Evolutionary conservation across 2,888 invertebrate genomes (phyloP).

Genomic region (Agrotis ipsilon): DNA sequence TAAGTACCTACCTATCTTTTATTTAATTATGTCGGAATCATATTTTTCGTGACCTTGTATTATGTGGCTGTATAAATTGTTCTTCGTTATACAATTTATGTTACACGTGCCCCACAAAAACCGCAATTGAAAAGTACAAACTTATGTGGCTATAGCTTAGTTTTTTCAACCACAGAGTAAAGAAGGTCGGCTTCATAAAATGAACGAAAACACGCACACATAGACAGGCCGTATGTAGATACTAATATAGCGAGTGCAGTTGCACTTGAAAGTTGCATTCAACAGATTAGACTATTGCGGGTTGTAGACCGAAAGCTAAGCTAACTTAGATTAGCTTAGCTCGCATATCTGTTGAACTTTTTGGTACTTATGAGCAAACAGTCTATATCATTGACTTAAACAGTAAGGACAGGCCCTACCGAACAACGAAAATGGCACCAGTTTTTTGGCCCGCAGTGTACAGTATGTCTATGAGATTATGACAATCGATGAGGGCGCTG

Average conservation of each 20-base stretch:
- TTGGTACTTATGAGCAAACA: too few relatives aligned
- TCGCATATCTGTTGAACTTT: too few relatives aligned
- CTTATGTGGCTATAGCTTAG: background rate
- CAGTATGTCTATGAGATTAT: too few relatives aligned
- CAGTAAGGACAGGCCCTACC: too few relatives aligned
- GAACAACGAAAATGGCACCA: too few relatives aligned
- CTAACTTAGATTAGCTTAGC: too few relatives aligned
- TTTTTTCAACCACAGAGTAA: background rate
- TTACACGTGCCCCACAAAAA: slow-evolving; percentile 5
- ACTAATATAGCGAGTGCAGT: background rate
- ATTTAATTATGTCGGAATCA: background rate
- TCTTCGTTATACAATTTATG: slow-evolving; percentile 14
- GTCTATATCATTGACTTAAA: too few relatives aligned
- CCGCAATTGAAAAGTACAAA: slow-evolving; percentile 11
- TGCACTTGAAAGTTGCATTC: background rate
- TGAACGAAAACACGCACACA: slow-evolving; percentile 2
- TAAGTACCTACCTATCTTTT: background rate
- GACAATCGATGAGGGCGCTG: too few relatives aligned
- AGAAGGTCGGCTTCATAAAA: slow-evolving; percentile 1
- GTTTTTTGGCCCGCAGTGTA: too few relatives aligned
- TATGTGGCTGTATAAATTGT: slow-evolving; percentile 2
- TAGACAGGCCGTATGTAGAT: background rate
- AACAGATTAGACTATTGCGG: too few relatives aligned
- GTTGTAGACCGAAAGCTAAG: too few relatives aligned
- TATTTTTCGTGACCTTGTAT: background rate